Base-by-base conservation (phyloP, 1,140 invertebrate species). In the Stenopsyche tienmushanensis region DNA sequence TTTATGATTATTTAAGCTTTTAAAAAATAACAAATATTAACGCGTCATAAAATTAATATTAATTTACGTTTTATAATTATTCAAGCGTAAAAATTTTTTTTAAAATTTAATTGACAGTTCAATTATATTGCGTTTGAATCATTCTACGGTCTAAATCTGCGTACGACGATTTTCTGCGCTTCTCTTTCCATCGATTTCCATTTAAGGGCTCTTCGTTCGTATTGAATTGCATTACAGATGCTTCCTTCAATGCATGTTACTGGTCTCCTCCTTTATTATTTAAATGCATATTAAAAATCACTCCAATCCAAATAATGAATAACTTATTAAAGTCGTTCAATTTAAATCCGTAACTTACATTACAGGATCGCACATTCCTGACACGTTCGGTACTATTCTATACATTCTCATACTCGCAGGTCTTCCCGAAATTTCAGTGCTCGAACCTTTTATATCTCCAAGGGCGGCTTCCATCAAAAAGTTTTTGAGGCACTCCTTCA, bases 161-260 rank as follows among this genome's bases (percentile, higher is more conserved):
- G 78, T 67, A 17, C 77, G 67, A 34, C 76, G 73, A 58, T 77
- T 77, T 2, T 76, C 71, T 39, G 67, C 57, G 17, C 64, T 62
- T 78, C 74, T 21, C 72, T 74, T 39, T 70, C 73, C 58, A 73
- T 74, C 49, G 70, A 72, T 24, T 75, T 72, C 62, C 76, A 69
- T 15, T 73, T 62, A 39, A 75, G 75, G 63, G 80, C 73, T 45
- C 78, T 67, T 63, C 73, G 75, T 55, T 81, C 78, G 70, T 80
- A 77, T 65, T 77, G 73, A 9, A 80, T 77, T 15, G 76, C 78
- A 72, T 80, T 81, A 15, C 74, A 79, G 0, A 77, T 69, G 23
- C 74, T 77, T 21, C 77, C 80, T 72, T 81, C 80, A 26, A 81
- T 77, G 53, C 80, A 81, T 5, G 80, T 81, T 0, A 81, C 76